These are phyloP conservation scores for Meriones unguiculatus DNA, from an alignment of 2,113 vertebrate species.

Conservation along the genomic window DNA sequence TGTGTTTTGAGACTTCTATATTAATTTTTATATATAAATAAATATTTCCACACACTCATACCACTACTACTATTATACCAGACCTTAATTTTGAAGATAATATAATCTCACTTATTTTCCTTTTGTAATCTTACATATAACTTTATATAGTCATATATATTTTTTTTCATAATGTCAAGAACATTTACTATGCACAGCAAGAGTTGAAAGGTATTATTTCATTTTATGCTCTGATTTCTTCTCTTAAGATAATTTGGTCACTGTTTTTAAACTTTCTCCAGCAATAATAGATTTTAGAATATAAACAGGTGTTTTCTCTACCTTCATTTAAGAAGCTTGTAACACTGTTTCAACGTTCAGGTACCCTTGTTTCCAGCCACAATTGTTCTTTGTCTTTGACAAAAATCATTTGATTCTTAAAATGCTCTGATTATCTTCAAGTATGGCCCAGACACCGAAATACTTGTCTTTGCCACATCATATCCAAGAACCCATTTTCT, in stretches of 20 bases:
- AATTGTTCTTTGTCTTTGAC: neutral
- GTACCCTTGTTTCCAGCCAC: neutral
- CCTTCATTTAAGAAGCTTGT: neutral
- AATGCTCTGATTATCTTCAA: neutral
- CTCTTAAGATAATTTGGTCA: neutral
- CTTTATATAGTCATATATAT: neutral
- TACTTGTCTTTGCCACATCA: neutral
- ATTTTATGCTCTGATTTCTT: neutral
- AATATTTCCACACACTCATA: neutral
- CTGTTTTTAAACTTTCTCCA: neutral
- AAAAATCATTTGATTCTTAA: neutral
- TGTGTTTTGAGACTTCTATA: neutral
- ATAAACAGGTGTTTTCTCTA: neutral
- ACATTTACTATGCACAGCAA: neutral
- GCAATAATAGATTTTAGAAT: neutral
- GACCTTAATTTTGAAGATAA: neutral
- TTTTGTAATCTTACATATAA: neutral
- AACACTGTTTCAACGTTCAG: neutral
- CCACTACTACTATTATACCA: neutral
- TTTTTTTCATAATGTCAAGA: neutral
- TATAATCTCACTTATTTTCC: neutral
- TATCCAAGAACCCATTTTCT: neutral
- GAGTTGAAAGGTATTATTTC: neutral
- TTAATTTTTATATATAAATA: neutral
- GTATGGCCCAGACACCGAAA: neutral